Conservation (phyloP, 2,113 vertebrate species). For the Leucopsar rothschildi region DNA sequence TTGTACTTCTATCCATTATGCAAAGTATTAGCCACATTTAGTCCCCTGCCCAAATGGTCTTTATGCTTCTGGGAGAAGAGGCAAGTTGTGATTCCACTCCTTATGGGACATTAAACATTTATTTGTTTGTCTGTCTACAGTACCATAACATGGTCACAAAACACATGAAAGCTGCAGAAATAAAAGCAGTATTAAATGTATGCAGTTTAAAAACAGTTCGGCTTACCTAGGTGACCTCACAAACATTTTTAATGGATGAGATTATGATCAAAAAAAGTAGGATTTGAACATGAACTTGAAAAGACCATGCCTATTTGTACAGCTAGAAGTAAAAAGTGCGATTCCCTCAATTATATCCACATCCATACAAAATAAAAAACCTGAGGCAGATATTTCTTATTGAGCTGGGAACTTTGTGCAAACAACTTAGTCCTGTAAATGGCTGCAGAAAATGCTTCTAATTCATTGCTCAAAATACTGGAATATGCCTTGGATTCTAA, state of each 20-base stretch:
- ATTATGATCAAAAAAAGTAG: not conserved
- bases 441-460: not conserved
- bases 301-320: not conserved
- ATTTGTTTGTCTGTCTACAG: not conserved
- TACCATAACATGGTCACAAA: not conserved
- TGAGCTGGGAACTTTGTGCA: not conserved
- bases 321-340: not conserved
- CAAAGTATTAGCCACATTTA: not conserved
- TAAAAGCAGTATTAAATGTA: not conserved
- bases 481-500: not conserved
- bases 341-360: not conserved
- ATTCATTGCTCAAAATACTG: not conserved
- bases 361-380: not conserved
- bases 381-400: not conserved
- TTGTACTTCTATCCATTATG: not conserved
- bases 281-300: not conserved
- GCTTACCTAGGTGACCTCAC: not conserved
- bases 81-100: not conserved
- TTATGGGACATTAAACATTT: not conserved
- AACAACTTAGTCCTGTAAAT: not conserved
- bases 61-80: not conserved
- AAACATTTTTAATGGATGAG: not conserved
- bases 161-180: not conserved
- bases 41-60: not conserved
- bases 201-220: not conserved